Evolutionary conservation across 2,113 vertebrate species (phyloP).

Genomic region (Pagrus major): DNA sequence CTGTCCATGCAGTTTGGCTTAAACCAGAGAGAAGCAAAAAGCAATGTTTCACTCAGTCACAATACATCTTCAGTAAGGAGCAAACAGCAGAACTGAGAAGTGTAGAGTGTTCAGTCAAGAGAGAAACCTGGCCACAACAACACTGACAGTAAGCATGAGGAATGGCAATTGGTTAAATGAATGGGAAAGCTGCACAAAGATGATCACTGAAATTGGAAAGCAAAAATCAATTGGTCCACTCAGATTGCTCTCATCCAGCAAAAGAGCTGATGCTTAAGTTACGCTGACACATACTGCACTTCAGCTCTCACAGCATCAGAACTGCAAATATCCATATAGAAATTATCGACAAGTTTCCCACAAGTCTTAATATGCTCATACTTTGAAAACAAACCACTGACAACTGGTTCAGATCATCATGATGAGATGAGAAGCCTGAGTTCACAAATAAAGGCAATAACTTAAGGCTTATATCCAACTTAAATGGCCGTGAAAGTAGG

Average conservation of each 20-base stretch:
- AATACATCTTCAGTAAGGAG: slow-evolving; percentile 49
- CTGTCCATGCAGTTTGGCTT: slow-evolving; percentile 87
- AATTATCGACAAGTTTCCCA: neutral
- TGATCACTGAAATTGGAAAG: slow-evolving; percentile 10
- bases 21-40: slow-evolving; percentile 87
- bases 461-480: neutral
- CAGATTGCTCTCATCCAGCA: slow-evolving; percentile 18
- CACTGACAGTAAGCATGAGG: slow-evolving; percentile 45
- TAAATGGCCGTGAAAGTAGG: neutral
- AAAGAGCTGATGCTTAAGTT: neutral
- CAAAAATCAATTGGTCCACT: slow-evolving; percentile 38
- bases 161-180: slow-evolving; percentile 50
- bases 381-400: neutral
- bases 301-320: slow-evolving; percentile 5
- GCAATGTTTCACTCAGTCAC: slow-evolving; percentile 87
- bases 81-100: slow-evolving; percentile 12
- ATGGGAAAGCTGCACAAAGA: slow-evolving; percentile 26
- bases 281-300: slow-evolving; percentile 21
- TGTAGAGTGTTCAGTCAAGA: slow-evolving; percentile 19
- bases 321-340: neutral
- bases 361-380: neutral
- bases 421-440: neutral
- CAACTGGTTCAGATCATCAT: neutral
- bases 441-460: neutral
- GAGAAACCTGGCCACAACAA: slow-evolving; percentile 33